Evolutionary conservation across 1,140 invertebrate genomes (phyloP), one percentile per base, ranked within the genome.

Genomic region (Psilanteris sp.): DNA sequence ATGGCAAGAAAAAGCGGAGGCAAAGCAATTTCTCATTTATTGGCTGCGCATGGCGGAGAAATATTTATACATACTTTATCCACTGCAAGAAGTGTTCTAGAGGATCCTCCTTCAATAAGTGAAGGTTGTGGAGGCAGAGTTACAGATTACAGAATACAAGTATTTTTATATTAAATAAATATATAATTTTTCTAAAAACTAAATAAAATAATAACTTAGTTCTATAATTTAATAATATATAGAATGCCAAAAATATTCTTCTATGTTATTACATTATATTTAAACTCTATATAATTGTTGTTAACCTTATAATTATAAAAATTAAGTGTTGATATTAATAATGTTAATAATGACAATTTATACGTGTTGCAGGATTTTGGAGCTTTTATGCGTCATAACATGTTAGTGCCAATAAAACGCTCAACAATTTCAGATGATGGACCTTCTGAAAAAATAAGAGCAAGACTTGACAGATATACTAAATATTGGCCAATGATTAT

Each of bases 281-380:
- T 20, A 20, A 20, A 20, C 5, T 3, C 18, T 20, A 20, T 3
- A 20, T 20, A 20, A 20, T 2, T 20, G 2, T 20, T 3, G 5
- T 20, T 20, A 20, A 20, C n/a, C n/a, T n/a, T n/a, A 20, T 20
- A 20, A 20, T 20, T 20, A 20, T 20, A 3, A 20, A 20, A 3
- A 20, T 20, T 5, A 20, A 3, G 2, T 20, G 5, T 20, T 20
- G 18, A 3, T 20, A 2, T 20, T 5, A 20, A 20, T 20, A 20
- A n/a, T n/a, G n/a, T n/a, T n/a, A n/a, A n/a, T n/a, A n/a, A n/a
- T n/a, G n/a, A n/a, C n/a, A n/a, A n/a, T n/a, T n/a, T n/a, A n/a
- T n/a, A n/a, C n/a, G n/a, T n/a, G n/a, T n/a, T n/a, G n/a, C 7
- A 95, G 94, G 96, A 98, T 87, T 97, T 98, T 87, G 95, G 95